Percentiles rank a stretch among this genome's conserved stretches.
phyloP scores from a whole-genome alignment of 2,113 vertebrate species.

The Pelusios castaneus region DNA sequence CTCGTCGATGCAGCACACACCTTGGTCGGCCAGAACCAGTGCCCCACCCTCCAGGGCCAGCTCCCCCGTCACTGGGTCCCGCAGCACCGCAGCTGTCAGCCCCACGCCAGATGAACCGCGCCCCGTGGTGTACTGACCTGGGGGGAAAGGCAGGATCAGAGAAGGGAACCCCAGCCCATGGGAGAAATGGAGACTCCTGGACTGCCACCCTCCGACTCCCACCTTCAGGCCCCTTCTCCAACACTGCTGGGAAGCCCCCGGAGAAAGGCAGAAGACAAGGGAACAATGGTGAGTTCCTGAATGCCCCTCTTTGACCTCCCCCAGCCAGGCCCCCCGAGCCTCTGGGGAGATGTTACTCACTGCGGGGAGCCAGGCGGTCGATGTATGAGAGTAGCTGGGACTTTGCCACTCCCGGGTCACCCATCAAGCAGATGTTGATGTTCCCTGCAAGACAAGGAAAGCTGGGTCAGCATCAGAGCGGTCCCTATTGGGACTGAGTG shows the following conservation, averaged over 20 bases:
- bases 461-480: not conserved
- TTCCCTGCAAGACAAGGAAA: conserved; percentile 75
- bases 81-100: conserved; percentile 90
- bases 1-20: conserved; percentile 94
- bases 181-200: no score
- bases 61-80: conserved; percentile 86
- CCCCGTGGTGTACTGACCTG: conserved; percentile 94
- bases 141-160: no score
- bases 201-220: no score
- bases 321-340: not conserved
- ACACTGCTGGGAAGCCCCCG: not conserved
- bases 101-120: conserved; percentile 92
- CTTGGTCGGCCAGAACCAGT: conserved; percentile 89
- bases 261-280: no score
- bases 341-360: conserved; percentile 77
- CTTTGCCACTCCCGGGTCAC: conserved; percentile 95
- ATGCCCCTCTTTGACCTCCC: no score
- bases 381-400: conserved; percentile 94
- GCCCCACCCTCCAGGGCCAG: conserved; percentile 91
- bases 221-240: no score
- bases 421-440: conserved; percentile 96
- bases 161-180: not conserved
- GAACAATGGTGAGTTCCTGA: not conserved
- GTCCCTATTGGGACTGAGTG: no score
- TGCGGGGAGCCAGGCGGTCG: conserved; percentile 90